Base-by-base conservation (phyloP, 1,140 invertebrate species). In the Aphidius gifuensis region DNA sequence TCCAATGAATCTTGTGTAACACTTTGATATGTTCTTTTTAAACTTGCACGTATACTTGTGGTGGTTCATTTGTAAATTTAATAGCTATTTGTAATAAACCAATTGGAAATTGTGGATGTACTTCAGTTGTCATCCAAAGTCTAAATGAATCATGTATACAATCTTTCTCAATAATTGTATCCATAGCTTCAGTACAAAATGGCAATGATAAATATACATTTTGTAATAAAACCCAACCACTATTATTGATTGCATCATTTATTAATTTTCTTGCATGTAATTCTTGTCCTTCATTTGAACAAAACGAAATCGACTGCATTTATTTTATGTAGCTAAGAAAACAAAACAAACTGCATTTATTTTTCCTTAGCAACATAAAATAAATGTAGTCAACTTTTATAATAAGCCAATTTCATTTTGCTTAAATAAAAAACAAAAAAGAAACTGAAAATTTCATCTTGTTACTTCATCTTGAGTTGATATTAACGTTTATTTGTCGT, bases 281-380 rank as follows among this genome's bases (percentile, higher is more conserved):
- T 82, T 98, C 96, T 83, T 98, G 96, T 0, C 96, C 96, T 85
- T 98, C n/a, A n/a, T n/a, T n/a, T n/a, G n/a, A n/a, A n/a, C n/a
- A n/a, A n/a, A n/a, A n/a, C n/a, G n/a, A n/a, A n/a, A n/a, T n/a
- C n/a, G n/a, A n/a, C n/a, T n/a, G n/a, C n/a, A n/a, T n/a, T n/a
- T n/a, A n/a, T n/a, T n/a, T n/a, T n/a, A n/a, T n/a, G n/a, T n/a
- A n/a, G n/a, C n/a, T 32, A 3, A 32, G 23, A 32, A 32, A 32
- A 32, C 2, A 32, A 32, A 32, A 32, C 23, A 32, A 32, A 32
- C 23, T 32, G 23, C 23, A 32, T 32, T 32, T 32, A 32, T 32
- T 32, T 32, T 32, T 32, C 23, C 23, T 32, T 32, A 32, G 23
- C 23, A 32, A 32, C 23, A 32, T 32, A 32, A 32, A 32, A 1